These are phyloP conservation scores for Melinaea menophilus DNA, from an alignment of 2,888 invertebrate genomes.

Conservation along the genomic window DNA sequence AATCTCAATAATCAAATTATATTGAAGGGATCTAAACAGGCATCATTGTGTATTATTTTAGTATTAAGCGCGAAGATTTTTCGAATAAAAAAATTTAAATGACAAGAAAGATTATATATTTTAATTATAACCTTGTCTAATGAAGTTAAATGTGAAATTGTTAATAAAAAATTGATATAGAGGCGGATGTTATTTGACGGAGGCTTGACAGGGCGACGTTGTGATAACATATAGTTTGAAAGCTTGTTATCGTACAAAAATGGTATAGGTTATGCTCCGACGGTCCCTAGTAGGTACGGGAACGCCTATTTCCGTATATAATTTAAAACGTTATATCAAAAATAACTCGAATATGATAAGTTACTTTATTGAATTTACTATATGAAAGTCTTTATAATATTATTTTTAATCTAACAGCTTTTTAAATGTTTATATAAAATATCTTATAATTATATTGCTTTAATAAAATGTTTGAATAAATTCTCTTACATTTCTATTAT, in stretches of 20 bases:
- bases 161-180: conserved; percentile 57
- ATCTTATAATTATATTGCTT: no score
- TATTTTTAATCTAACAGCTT: no score
- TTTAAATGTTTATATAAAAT: no score
- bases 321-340: conserved; percentile 12
- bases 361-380: background rate
- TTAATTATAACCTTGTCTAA: conserved; percentile 47
- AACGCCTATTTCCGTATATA: conserved; percentile 54
- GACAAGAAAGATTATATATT: conserved; percentile 18
- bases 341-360: conserved; percentile 7
- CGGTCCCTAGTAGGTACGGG: conserved; percentile 51
- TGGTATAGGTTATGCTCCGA: conserved; percentile 66
- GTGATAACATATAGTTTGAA: conserved; percentile 66
- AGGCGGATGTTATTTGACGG: conserved; percentile 73
- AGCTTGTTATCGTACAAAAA: conserved; percentile 72
- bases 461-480: no score
- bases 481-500: no score
- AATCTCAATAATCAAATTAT: no score
- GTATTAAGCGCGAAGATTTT: no score
- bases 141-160: conserved; percentile 29
- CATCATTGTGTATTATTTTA: no score
- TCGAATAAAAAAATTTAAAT: conserved; percentile 17
- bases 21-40: no score
- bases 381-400: background rate
- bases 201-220: conserved; percentile 71